Conservation (phyloP, 2,797 vertebrate species). For the Xiphorhynchus erythropygius region DNA sequence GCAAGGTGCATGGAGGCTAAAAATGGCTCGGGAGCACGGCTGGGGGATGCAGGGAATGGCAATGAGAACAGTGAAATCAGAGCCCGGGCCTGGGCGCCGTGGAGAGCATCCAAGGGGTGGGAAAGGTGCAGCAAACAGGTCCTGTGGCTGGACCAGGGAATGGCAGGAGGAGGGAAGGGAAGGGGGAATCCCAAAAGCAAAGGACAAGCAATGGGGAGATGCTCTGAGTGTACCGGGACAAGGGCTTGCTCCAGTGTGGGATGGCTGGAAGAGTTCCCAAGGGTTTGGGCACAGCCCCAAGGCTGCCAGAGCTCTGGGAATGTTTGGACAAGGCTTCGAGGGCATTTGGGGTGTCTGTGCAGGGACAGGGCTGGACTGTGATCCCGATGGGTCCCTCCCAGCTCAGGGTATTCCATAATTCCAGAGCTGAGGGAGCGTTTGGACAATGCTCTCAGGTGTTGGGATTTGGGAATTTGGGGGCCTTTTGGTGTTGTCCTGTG, state of each 20-base stretch:
- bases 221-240: not conserved
- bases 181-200: rapidly evolving
- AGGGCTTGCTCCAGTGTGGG: not conserved
- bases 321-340: too few species aligned
- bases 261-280: not conserved
- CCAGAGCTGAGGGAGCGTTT: too few species aligned
- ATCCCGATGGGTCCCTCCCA: too few species aligned
- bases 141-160: not conserved
- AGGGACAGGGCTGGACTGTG: too few species aligned
- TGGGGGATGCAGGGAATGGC: not conserved
- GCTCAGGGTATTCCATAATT: too few species aligned
- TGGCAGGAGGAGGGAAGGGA: not conserved
- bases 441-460: too few species aligned
- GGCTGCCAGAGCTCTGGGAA: too few species aligned
- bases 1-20: slow-evolving; percentile 21
- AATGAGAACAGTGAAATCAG: not conserved
- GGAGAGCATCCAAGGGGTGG: not conserved
- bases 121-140: not conserved
- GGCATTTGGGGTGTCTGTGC: too few species aligned
- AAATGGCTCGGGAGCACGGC: not conserved
- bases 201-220: not conserved
- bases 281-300: not conserved
- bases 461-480: too few species aligned
- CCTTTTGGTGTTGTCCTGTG: too few species aligned
- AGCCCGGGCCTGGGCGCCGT: not conserved